Conservation (phyloP, 2,113 vertebrate genomes). For the Megalops atlanticus region DNA sequence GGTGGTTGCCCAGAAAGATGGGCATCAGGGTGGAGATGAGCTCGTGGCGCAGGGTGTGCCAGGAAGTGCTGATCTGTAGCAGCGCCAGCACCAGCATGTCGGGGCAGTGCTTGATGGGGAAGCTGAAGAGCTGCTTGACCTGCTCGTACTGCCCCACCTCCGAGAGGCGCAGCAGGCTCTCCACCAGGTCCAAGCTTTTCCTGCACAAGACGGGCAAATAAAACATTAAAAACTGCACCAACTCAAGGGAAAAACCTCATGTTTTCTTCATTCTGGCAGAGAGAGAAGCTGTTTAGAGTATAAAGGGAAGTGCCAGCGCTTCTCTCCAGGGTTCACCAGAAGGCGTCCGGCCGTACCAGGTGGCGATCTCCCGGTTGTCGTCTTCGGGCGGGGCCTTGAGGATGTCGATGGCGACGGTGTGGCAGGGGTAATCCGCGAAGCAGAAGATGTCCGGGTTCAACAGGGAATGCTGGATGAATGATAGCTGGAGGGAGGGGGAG, state of each 20-base stretch:
- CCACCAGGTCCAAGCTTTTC: constrained; percentile 98
- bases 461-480: constrained; percentile 96
- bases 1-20: constrained; percentile 97
- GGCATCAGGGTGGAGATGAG: constrained; percentile 99
- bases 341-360: constrained; percentile 80
- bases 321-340: not conserved
- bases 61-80: constrained; percentile 95
- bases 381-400: constrained; percentile 99
- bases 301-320: too few relatives aligned
- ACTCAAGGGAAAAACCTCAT: not conserved
- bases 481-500: constrained; percentile 74
- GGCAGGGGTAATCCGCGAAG: constrained; percentile 96
- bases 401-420: constrained; percentile 94
- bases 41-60: constrained; percentile 95
- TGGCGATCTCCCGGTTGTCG: constrained; percentile 97
- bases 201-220: constrained; percentile 57
- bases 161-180: constrained; percentile 88
- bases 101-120: constrained; percentile 97
- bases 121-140: constrained; percentile 98
- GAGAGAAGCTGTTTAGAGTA: too few relatives aligned
- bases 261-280: too few relatives aligned
- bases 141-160: constrained; percentile 97
- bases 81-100: constrained; percentile 97
- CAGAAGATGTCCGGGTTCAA: constrained; percentile 97
- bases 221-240: not conserved